Conservation (phyloP, 2,888 invertebrate genomes). For the Lasiommata megera region DNA sequence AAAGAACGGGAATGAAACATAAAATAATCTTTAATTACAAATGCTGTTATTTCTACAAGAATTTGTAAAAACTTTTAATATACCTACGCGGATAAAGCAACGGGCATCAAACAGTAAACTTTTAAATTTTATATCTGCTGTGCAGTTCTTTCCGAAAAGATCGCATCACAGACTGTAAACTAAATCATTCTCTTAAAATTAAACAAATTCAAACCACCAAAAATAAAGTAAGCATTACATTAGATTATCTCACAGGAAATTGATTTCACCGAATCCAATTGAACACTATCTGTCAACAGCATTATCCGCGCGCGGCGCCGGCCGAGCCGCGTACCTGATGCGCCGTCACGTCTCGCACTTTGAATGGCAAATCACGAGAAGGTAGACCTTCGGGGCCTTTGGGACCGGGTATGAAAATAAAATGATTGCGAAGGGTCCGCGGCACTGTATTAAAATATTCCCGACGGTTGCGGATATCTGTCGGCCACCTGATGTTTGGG, state of each 20-base stretch:
- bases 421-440: constrained; percentile 74
- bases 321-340: constrained; percentile 35
- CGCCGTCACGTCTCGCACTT: constrained; percentile 45
- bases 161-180: too few relatives aligned
- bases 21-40: too few relatives aligned
- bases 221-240: neutral
- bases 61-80: too few relatives aligned
- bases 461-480: constrained; percentile 52
- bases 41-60: too few relatives aligned
- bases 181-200: neutral
- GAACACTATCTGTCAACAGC: constrained; percentile 65
- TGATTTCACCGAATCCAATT: constrained; percentile 58
- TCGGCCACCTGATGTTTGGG: constrained; percentile 70
- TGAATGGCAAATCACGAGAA: constrained; percentile 77
- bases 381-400: constrained; percentile 73
- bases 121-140: too few relatives aligned
- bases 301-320: constrained; percentile 51
- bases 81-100: too few relatives aligned
- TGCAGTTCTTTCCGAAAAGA: too few relatives aligned
- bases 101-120: too few relatives aligned
- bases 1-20: too few relatives aligned
- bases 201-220: neutral
- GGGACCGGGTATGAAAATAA: constrained; percentile 77
- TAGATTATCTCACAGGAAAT: constrained; percentile 35
- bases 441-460: constrained; percentile 74